Percentiles rank a stretch among this genome's conserved stretches.
phyloP scores from a whole-genome alignment of 2,888 invertebrate genomes.

The Cheilosia vulpina region DNA sequence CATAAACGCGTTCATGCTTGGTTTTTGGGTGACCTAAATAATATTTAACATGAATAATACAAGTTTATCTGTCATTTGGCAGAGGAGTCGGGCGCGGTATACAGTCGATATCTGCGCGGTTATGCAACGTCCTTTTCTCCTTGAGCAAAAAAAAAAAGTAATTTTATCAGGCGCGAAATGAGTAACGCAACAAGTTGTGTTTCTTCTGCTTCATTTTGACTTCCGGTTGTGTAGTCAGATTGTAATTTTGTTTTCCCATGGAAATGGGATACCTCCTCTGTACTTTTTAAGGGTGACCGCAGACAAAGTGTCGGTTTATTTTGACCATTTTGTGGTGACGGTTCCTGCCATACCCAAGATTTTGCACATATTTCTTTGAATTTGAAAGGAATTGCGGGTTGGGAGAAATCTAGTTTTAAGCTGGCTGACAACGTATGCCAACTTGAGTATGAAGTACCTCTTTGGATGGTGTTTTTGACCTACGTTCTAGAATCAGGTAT shows the following conservation, averaged over 20 bases:
- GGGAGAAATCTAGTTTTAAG: too few species aligned
- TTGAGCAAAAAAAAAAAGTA: neutral
- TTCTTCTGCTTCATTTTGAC: neutral
- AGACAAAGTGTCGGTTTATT: neutral
- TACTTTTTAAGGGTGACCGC: neutral
- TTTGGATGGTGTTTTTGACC: too few species aligned
- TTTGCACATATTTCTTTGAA: too few species aligned
- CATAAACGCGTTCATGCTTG: slow-evolving; percentile 10
- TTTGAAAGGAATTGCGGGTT: too few species aligned
- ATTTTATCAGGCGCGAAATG: neutral
- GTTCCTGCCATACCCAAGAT: too few species aligned
- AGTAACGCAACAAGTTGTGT: neutral
- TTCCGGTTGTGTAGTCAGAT: neutral
- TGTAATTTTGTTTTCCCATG: neutral
- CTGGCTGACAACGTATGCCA: too few species aligned
- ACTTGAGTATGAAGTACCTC: too few species aligned
- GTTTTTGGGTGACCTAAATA: slow-evolving; percentile 34
- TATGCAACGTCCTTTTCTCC: neutral
- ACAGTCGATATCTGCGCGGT: slow-evolving; percentile 60
- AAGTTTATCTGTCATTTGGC: slow-evolving; percentile 53
- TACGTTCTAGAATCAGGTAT: too few species aligned
- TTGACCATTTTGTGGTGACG: neutral
- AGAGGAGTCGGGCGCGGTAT: neutral
- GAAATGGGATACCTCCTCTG: neutral
- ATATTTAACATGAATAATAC: slow-evolving; percentile 20